Evolutionary conservation across 1,140 invertebrate species (phyloP), one percentile per base, ranked within the genome.

Genomic region (Drosophila sturtevanti): DNA sequence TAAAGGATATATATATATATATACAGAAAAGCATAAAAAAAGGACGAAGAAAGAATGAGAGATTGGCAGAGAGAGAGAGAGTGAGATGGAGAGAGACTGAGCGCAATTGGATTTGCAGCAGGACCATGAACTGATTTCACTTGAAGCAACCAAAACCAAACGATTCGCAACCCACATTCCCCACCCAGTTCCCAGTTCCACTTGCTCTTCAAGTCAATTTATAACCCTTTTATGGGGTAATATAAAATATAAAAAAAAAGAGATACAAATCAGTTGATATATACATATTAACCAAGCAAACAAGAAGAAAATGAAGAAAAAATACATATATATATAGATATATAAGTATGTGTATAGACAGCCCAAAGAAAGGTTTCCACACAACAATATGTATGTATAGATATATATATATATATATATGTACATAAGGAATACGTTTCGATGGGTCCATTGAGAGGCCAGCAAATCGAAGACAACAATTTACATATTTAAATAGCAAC

Each of bases 171-270:
- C 7, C 4, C 1, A 11, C 41, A 10, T 4, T 4, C 63, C 1
- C 7, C 21, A 22, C 11, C 10, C 14, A n/a, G 24, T 27, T 38
- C 2, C 16, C n/a, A 51, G 41, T 7, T 14, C 41, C 14, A 48
- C 41, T 21, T 21, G 10, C 41, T 21, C 41, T 48, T 21, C 27
- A 56, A 58, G 66, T 64, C 66, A 75, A 87, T 85, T 85, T 81
- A 85, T 85, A 72, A 78, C 73, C 73, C 63, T 79, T 77, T 73
- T 81, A 63, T 66, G 61, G 74, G 69, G 69, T 86, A 76, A 71
- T 79, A 81, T 65, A 56, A 35, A 31, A 48, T 48, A 71, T 66
- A 74, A 66, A 72, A 72, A 72, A 70, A 72, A 66, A 54, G 41
- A 16, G 67, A 63, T 38, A 60, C 72, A 74, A 56, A 56, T 56